Evolutionary conservation across 2,888 invertebrate species (phyloP), one percentile per base, ranked within the genome.

Genomic region (Busseola fusca): DNA sequence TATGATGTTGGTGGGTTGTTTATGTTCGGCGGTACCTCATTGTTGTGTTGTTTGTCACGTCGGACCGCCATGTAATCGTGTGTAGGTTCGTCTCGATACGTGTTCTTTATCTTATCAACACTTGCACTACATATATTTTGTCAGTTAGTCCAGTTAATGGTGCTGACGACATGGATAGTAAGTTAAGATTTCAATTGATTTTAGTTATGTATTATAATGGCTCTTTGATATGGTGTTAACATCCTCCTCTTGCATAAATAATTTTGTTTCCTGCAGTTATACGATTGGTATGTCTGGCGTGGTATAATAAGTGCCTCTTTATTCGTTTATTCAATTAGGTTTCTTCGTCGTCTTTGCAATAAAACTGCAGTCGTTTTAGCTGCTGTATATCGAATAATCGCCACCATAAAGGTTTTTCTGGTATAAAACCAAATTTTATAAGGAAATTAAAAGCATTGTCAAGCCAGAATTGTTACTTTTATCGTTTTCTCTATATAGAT

Each of bases 71-170:
- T 83, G 84, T 78, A 81, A 84, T 83, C 80, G 78, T 70, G 72
- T 68, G 73, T 82, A 64, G 72, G 78, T 78, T 78, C 76, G 78
- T 85, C 83, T 84, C 83, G 87, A 86, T 82, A 83, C 86, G 84
- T 87, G 68, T 67, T 86, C 84, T 82, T 89, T 91, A 92, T 92
- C 92, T 92, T 92, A 92, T 92, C 92, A 85, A 80, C 73, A 83
- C 87, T 85, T 87, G 78, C 86, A 90, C 87, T 82, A 79, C 86
- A 87, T 87, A 87, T 85, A 83, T 89, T n/a, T 90, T 81, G 87
- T 88, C 87, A 88, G 84, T 87, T 87, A 82, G 82, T 85, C 86
- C 82, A 82, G 87, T 87, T 89, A 90, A 87, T 85, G 80, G 84
- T 84, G 87, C 83, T 82, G 81, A 82, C 78, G 85, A 86, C 90